Evolutionary conservation across 2,113 vertebrate genomes (phyloP), one percentile per base, ranked within the genome.

Genomic region (Actenoides hombroni): DNA sequence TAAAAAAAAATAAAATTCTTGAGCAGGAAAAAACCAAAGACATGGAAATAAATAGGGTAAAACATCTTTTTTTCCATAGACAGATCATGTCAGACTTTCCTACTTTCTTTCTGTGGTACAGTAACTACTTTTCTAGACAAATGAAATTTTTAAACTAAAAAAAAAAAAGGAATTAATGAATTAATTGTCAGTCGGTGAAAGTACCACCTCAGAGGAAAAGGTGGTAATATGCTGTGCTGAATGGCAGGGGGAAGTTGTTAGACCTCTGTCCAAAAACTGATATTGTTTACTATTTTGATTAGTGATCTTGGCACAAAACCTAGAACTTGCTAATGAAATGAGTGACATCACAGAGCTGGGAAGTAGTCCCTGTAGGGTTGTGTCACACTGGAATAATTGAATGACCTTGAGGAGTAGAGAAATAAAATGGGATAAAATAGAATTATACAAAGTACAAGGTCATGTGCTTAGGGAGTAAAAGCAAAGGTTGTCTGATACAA

Each of bases 401-500:
- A 65, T 90, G 63, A 86, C 79, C 79, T 96, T 73, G 75, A 90
- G 46, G 16, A 90, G 19, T 10, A 83, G 64, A 77, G 83, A 83
- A 92, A 92, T 83, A 57, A 83, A 88, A 83, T 53, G 49, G 31
- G 90, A 92, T 83, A 57, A 83, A 88, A 83, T 57, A 42, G 26
- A 77, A 20, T 92, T 37, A 51, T 51, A 31, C 7, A 1, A 68
- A 76, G 29, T 42, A 46, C 56, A 44, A 73, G 40, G 59, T 69
- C 4, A 0, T 23, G 20, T 60, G 54, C 39, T 77, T 57, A 40
- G 48, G 73, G 37, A 29, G 35, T 91, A 39, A 40, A 28, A 65
- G 65, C 29, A 91, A 46, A 51, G 42, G 26, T 65, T 75, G 15
- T 49, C 51, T 84, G 78, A 48, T 29, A 57, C 4, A 69, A 85